Base-by-base conservation (phyloP, 2,888 invertebrate genomes). In the Aphodius granarius region DNA sequence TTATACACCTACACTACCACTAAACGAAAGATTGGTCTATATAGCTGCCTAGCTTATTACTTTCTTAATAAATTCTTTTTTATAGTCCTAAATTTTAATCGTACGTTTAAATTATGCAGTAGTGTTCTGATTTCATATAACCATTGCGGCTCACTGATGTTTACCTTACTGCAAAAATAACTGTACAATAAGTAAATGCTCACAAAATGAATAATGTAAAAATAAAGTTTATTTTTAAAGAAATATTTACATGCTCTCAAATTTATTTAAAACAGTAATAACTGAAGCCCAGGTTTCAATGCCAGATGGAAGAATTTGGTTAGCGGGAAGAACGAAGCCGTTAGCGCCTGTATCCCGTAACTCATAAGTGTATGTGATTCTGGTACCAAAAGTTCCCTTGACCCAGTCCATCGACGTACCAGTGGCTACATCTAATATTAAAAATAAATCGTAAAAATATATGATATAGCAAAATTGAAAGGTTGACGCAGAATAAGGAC, bases 391-490 rank as follows among this genome's bases (percentile, higher is more conserved):
- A 0, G 87, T 89, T 5, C 91, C 92, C 82, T 94, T 93, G 0
- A 91, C 93, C 93, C 94, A 96, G 83, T 97, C 96, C 77, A 91
- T 88, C 16, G 92, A 90, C 1, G 89, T 88, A 0, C 94, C 94
- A 5, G 92, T 91, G 0, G 93, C 91, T 0, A 89, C 87, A 84
- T 92, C 93, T 93, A 83, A 18, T 80, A 81, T 19, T 16, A 73
- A 66, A 71, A 23, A 23, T 3, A 71, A 9, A 19, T 68, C 20
- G n/a, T 19, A 19, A 19, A n/a, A 18, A 17, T 2, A 3, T 3
- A 2, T 3, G 18, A 3, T 3, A 66, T 17, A 66, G 15, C 9
- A 65, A 65, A 17, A 65, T 19, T 43, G 13, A 43, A 43, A 43
- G n/a, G n/a, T n/a, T n/a, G n/a, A n/a, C n/a, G 43, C 43, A 43